Evolutionary conservation across 2,113 vertebrate species (phyloP).

Genomic region (Sylvietta virens): DNA sequence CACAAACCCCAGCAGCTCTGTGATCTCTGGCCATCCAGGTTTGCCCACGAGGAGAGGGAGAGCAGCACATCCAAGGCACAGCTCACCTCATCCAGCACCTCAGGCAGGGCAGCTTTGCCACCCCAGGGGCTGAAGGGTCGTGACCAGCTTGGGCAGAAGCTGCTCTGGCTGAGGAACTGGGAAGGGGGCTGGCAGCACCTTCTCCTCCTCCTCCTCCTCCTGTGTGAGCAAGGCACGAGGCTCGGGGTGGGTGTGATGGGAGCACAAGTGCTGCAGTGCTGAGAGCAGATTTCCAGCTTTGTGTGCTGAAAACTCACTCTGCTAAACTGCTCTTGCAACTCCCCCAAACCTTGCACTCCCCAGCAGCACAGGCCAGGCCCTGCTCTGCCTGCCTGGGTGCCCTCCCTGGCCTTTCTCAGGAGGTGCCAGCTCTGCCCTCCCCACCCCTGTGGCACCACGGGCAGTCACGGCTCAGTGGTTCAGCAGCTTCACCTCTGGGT

Average conservation of each 20-base stretch:
- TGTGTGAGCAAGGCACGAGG: not conserved
- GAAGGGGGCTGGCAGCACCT: not conserved
- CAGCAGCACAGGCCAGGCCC: not conserved
- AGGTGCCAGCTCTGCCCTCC: not conserved
- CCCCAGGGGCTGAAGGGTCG: not conserved
- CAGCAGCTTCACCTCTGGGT: accelerated
- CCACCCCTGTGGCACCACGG: not conserved
- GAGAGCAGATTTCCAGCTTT: not conserved
- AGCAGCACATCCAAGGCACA: not conserved
- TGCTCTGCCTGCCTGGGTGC: not conserved
- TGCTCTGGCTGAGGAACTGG: not conserved
- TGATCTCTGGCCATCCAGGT: not conserved
- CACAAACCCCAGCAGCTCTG: not conserved
- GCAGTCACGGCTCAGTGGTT: accelerated
- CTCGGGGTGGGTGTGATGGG: not conserved
- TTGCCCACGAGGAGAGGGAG: not conserved
- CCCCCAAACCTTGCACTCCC: not conserved
- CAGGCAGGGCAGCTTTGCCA: not conserved
- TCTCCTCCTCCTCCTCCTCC: not conserved
- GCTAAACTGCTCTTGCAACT: not conserved
- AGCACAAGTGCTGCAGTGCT: not conserved
- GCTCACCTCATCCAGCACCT: not conserved
- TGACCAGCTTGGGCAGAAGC: not conserved
- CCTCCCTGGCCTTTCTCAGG: not conserved
- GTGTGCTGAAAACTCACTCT: not conserved